Base-by-base conservation (phyloP, 2,113 vertebrate genomes). In the Uropsilus gracilis region DNA sequence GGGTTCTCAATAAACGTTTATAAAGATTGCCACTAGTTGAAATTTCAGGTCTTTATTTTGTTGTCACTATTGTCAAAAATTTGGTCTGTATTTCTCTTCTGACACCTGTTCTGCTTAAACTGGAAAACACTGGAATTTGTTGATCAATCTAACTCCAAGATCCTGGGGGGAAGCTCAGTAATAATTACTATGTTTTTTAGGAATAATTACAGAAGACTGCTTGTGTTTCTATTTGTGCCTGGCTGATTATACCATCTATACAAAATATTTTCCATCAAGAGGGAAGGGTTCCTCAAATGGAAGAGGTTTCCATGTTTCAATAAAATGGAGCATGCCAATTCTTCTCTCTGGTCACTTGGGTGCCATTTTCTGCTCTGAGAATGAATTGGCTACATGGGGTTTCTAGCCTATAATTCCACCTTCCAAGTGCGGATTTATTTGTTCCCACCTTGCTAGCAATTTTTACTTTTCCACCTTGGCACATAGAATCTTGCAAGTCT, bases 401-500 rank as follows among this genome's bases (percentile, higher is more conserved):
- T 86, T 91, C 39, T 50, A 76, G 69, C 42, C 75, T 76, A 6
- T 85, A 96, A 92, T 80, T 86, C 73, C 84, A 66, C 73, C 44
- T 94, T 94, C 89, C 85, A 96, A 90, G 88, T 92, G 92, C 94
- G 72, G 96, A 97, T 97, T 95, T 97, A 96, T 97, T 97, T 90
- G 90, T 95, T 96, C 95, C 94, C 85, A 81, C 86, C 76, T 97
- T 59, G 75, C 93, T 85, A 89, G 94, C 94, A 93, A 90, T 80
- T 97, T 97, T 97, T 96, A 97, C 93, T 96, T 97, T 82, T 96
- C 96, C 94, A 97, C 76, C 88, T 97, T 97, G 96, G 94, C 97
- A 94, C 90, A 86, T 96, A 96, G 96, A 96, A 90, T 89, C 93
- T 96, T 94, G 94, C 85, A 93, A 97, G 93, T 97, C 96, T 96